Evolutionary conservation across 2,113 vertebrate species (phyloP).

Genomic region (Silurus meridionalis): DNA sequence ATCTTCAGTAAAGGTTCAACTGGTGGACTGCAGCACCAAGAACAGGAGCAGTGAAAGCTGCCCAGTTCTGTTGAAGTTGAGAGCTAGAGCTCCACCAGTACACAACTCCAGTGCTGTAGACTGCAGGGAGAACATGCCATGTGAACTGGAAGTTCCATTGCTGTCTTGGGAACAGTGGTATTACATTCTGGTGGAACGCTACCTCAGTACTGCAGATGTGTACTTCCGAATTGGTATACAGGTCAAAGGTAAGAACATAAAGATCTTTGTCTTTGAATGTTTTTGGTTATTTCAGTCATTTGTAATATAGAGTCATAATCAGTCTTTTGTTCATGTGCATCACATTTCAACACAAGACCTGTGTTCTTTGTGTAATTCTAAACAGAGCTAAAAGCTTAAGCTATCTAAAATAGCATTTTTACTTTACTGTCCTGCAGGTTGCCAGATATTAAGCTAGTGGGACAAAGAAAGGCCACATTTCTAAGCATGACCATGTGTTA

Average conservation of each 20-base stretch:
- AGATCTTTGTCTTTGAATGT: not conserved
- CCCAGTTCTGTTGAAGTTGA: slow-evolving; percentile 85
- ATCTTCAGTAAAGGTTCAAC: slow-evolving; percentile 85
- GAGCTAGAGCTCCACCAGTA: slow-evolving; percentile 90
- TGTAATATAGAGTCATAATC: not conserved
- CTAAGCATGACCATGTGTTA: not conserved
- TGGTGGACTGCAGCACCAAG: slow-evolving; percentile 81
- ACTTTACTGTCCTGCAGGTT: not conserved
- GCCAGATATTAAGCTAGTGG: not conserved
- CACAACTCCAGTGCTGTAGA: slow-evolving; percentile 90
- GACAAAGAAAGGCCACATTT: not conserved
- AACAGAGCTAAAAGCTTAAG: not conserved
- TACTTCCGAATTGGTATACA: slow-evolving; percentile 88
- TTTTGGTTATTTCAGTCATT: not conserved
- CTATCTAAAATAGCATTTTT: not conserved
- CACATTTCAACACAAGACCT: not conserved
- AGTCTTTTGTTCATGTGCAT: not conserved
- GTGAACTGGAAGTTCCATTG: slow-evolving; percentile 80
- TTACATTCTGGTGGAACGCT: slow-evolving; percentile 91
- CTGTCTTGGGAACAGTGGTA: slow-evolving; percentile 97
- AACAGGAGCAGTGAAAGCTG: slow-evolving; percentile 75
- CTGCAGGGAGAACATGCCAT: slow-evolving; percentile 79
- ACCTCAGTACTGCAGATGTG: slow-evolving; percentile 73
- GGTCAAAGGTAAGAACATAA: slow-evolving; percentile 82
- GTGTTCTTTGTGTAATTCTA: not conserved